These are phyloP conservation scores for Streptopelia turtur DNA, from an alignment of 2,797 vertebrate genomes.

Conservation along the genomic window DNA sequence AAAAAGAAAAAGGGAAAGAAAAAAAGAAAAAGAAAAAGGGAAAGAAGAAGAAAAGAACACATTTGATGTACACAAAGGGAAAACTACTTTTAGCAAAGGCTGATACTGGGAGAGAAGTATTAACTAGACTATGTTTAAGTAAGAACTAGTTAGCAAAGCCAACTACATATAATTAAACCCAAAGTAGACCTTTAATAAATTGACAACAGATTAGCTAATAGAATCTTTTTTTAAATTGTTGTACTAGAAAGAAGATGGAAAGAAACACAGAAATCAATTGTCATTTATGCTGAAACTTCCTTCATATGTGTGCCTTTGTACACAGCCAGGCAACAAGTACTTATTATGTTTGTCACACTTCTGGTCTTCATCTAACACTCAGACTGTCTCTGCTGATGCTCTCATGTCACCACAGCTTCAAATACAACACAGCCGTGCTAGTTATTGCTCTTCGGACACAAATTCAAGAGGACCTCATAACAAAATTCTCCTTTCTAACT, in stretches of 20 bases:
- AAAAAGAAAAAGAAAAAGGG: neutral
- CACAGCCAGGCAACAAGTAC: neutral
- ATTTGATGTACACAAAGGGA: neutral
- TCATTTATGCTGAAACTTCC: neutral
- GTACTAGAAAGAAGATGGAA: neutral
- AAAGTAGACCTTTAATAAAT: neutral
- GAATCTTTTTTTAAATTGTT: neutral
- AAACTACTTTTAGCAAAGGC: neutral
- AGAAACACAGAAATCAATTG: neutral
- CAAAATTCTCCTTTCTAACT: neutral
- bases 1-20: neutral
- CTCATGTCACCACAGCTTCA: neutral
- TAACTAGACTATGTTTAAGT: neutral
- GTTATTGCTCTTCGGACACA: neutral
- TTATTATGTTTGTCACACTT: neutral
- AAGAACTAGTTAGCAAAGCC: neutral
- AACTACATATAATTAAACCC: neutral
- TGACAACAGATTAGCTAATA: neutral
- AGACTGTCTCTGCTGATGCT: neutral
- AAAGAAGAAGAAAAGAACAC: neutral
- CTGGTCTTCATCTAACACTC: neutral
- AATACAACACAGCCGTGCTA: neutral
- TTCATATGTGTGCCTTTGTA: neutral
- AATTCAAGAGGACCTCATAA: neutral
- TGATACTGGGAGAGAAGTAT: neutral